Evolutionary conservation across 2,797 vertebrate species (phyloP), one percentile per base, ranked within the genome.

Genomic region (Huso huso): DNA sequence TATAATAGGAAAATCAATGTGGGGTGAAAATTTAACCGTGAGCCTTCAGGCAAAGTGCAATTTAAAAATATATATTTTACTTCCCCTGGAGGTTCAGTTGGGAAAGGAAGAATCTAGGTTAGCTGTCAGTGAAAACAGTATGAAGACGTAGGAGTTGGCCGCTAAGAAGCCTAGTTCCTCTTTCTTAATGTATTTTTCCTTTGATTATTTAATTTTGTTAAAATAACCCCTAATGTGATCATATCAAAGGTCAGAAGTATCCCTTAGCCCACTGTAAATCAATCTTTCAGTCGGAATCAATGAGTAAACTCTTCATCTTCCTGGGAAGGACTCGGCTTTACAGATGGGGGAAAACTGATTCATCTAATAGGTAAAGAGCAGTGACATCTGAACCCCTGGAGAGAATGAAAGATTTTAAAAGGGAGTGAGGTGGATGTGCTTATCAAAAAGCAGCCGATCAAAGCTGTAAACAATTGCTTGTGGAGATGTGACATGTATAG

Each of bases 31-130:
- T 95, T 96, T 94, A 86, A 87, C 90, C 89, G 88, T 95, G 89
- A 94, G 92, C 94, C 93, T 93, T 93, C 92, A 93, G 92, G 90
- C 88, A 93, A 92, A 96, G 93, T 95, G 91, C 91, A 92, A 92
- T 91, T 90, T 91, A 88, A 92, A 89, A 92, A 93, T 76, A 90
- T 88, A 90, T 90, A 88, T 94, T 93, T 92, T 86, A 88, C 83
- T 79, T 90, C 88, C 92, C 92, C 91, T 68, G 79, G 89, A 90
- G 92, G 78, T 86, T 91, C 86, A 87, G 77, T 87, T 72, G 77
- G 74, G 73, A 85, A 86, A 78, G 75, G 70, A 70, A 84, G 82
- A 89, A 88, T 87, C 75, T 86, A 82, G 83, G 79, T 86, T 89
- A 84, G 79, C 82, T 83, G 82, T 87, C 86, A 87, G 76, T 53